These are phyloP conservation scores for Melanargia galathea DNA, from an alignment of 2,888 invertebrate species.

Conservation along the genomic window DNA sequence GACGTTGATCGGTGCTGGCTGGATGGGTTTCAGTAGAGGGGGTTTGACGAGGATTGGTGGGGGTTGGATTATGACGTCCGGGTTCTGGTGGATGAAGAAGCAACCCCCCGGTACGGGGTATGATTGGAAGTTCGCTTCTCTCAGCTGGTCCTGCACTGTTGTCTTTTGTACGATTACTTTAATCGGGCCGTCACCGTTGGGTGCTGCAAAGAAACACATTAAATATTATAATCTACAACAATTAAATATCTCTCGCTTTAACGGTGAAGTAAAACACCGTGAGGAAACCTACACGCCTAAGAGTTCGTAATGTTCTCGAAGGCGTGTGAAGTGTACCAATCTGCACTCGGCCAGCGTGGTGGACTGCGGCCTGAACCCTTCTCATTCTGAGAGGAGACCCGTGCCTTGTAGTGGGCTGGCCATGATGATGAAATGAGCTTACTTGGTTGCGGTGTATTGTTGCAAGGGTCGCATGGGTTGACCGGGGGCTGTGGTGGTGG, in stretches of 20 bases:
- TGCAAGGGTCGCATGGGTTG: conserved; percentile 30
- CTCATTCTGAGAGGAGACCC: no score
- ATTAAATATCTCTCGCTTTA: no score
- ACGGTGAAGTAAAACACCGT: no score
- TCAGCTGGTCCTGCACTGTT: conserved; percentile 48
- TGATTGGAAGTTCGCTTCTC: conserved; percentile 55
- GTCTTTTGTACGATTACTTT: conserved; percentile 48
- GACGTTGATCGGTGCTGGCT: conserved; percentile 52
- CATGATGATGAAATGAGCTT: conserved; percentile 40
- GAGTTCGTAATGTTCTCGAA: no score
- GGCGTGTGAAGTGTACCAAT: no score
- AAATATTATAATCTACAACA: no score
- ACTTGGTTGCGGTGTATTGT: conserved; percentile 25
- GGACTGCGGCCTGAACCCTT: no score
- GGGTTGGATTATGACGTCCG: conserved; percentile 64
- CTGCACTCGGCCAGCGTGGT: no score
- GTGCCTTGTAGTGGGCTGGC: no score
- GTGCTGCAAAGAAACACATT: conserved; percentile 49
- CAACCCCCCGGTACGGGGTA: conserved; percentile 61
- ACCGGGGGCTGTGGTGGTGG: conserved; percentile 38
- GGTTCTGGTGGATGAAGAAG: conserved; percentile 56
- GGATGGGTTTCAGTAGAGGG: conserved; percentile 49
- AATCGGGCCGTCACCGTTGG: conserved; percentile 57
- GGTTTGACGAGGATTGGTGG: conserved; percentile 63
- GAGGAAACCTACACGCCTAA: no score